Conservation (phyloP, 2,888 invertebrate genomes). For the Rhaphigaster nebulosa region DNA sequence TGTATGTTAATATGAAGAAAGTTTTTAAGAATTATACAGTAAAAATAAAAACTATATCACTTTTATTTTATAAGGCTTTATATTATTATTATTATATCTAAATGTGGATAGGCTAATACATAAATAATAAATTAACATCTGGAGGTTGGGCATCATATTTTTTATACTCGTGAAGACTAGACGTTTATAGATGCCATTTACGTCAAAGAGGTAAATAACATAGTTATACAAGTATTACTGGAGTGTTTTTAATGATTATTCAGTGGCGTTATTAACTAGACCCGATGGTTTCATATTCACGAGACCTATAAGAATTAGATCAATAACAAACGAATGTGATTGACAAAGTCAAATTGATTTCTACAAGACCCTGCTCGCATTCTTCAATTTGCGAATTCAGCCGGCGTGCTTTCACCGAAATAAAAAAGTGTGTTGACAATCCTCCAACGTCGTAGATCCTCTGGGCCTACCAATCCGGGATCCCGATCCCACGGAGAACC, state of each 20-base stretch:
- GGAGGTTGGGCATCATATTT: too few relatives aligned
- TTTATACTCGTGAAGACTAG: too few relatives aligned
- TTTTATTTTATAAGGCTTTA: too few relatives aligned
- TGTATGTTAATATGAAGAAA: too few relatives aligned
- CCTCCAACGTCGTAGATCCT: not conserved
- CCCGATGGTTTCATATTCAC: not conserved
- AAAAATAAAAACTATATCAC: too few relatives aligned
- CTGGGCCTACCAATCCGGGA: not conserved
- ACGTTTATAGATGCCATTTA: too few relatives aligned
- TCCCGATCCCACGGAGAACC: not conserved
- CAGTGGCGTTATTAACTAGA: not conserved
- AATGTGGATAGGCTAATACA: too few relatives aligned
- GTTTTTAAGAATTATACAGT: too few relatives aligned
- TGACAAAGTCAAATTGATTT: not conserved
- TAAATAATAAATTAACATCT: too few relatives aligned
- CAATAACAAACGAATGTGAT: not conserved
- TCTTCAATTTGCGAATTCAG: not conserved
- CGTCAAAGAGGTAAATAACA: too few relatives aligned
- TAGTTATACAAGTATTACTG: too few relatives aligned
- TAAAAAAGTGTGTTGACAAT: not conserved
- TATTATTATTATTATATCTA: too few relatives aligned
- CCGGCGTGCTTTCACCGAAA: not conserved
- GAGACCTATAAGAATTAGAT: not conserved
- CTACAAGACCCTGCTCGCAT: not conserved
- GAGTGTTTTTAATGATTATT: not conserved